Evolutionary conservation across 1,140 invertebrate genomes (phyloP), one percentile per base, ranked within the genome.

Genomic region (Scaptomyza montana): DNA sequence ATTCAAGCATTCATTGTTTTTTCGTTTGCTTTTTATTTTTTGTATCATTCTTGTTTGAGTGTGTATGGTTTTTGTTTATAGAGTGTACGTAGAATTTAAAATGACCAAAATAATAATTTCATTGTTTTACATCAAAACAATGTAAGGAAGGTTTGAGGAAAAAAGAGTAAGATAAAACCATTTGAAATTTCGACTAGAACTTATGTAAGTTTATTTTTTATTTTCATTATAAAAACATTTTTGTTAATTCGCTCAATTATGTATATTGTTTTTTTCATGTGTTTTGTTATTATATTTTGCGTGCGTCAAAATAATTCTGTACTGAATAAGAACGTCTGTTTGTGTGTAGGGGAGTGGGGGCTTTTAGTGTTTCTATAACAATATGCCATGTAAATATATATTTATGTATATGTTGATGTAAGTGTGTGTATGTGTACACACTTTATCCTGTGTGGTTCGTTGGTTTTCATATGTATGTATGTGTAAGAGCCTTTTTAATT

Each of bases 151-250:
- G 6, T 25, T 25, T 4, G n/a, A 76, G 57, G 47, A 45, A 56
- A 53, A 62, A 64, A 63, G 64, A 60, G 63, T 16, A 16, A 16
- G 0, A 16, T 16, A 77, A 81, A 89, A 79, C 69, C 82, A 86
- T 86, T 90, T 89, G 51, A 86, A 91, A 91, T 91, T 91, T 91
- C 84, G 90, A 91, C 90, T 91, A 91, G 90, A 91, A 90, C 89
- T 91, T 89, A 90, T 72, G 49, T 71, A 62, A n/a, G 36, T 43
- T 46, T 59, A 33, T 28, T 41, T 45, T 28, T 41, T 47, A 8
- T 5, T 12, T 25, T 25, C 2, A 25, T 25, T 25, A 25, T 25
- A 25, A n/a, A 51, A 50, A 39, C 46, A 36, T 64, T 59, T 8
- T n/a, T 61, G 46, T 21, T 13, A 16, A 49, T 57, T 45, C 16